These are phyloP conservation scores for Dolomedes plantarius DNA, from an alignment of 2,888 invertebrate species.

Conservation along the genomic window DNA sequence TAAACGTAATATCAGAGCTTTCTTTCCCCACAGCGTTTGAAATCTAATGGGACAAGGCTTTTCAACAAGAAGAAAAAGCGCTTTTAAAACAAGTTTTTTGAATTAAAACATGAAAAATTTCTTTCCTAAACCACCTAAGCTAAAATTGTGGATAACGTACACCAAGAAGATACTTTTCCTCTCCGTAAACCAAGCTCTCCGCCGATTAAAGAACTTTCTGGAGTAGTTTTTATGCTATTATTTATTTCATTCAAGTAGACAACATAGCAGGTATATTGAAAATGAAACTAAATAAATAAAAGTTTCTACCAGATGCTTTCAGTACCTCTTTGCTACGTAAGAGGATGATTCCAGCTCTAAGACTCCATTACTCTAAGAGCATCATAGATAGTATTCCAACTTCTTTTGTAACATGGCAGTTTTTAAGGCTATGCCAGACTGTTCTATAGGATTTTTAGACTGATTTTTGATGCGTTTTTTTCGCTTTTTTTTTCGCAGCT, in stretches of 20 bases:
- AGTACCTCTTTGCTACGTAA: not conserved
- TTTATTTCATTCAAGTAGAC: not conserved
- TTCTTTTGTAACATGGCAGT: not conserved
- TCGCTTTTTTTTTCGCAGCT: not conserved
- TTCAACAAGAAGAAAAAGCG: no score
- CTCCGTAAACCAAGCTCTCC: no score
- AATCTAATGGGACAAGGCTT: no score
- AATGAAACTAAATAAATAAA: constrained; percentile 10
- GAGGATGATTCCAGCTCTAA: not conserved
- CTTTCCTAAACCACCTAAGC: no score
- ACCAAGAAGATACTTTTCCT: no score
- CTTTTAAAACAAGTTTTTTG: no score
- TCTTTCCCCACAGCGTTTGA: no score
- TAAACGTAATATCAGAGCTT: no score
- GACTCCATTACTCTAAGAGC: constrained; percentile 1
- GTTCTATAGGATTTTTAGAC: not conserved
- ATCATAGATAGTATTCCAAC: not conserved
- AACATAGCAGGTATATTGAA: not conserved
- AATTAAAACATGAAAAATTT: no score
- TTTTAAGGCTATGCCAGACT: not conserved
- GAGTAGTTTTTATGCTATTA: not conserved
- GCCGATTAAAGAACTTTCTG: no score
- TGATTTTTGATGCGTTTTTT: not conserved
- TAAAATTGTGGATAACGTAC: no score
- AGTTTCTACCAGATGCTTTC: not conserved